Base-by-base conservation (phyloP, 2,888 invertebrate species). In the Caenorhabditis afra region DNA sequence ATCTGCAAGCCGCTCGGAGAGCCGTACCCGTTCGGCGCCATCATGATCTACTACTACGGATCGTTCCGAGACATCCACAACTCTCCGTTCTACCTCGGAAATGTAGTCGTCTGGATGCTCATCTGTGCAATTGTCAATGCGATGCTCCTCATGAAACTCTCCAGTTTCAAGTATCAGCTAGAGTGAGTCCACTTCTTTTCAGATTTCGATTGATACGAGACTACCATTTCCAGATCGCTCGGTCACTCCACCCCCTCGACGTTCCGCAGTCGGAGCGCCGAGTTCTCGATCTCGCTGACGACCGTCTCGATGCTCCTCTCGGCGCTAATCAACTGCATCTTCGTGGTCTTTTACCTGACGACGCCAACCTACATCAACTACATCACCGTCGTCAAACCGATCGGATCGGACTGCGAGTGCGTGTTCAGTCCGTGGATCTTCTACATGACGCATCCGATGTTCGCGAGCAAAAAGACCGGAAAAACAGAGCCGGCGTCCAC, bases 231-330 rank as follows among this genome's bases (percentile, higher is more conserved):
- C 29, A 52, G 52, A n/a, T 52, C 52, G 4, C 14, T 20, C 22
- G 22, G 49, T 22, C 22, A 22, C 10, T 49, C 49, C 1, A 14
- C 29, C 7, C 29, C 29, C 4, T 5, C 29, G 29, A 29, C 29
- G 29, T 29, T 29, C 29, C 29, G 16, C 45, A 29, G 11, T 10
- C 45, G 35, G n/a, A 55, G n/a, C 20, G 53, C 55, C 8, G 65
- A 65, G 35, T 41, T 55, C 20, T 65, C 55, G 1, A 65, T 55
- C 23, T 44, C 44, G n/a, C 16, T 53, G 39, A 64, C 64, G 0
- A 64, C 64, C 10, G 14, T 44, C 8, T 52, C 64, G 11, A 53
- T 64, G 64, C 64, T 64, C n/a, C 64, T 64, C 14, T 52, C 64
- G 2, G 52, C 52, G 1, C 52, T 53, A 18, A 20, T 64, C 52